Base-by-base conservation (phyloP, 2,888 invertebrate species). In the Oligia strigilis region DNA sequence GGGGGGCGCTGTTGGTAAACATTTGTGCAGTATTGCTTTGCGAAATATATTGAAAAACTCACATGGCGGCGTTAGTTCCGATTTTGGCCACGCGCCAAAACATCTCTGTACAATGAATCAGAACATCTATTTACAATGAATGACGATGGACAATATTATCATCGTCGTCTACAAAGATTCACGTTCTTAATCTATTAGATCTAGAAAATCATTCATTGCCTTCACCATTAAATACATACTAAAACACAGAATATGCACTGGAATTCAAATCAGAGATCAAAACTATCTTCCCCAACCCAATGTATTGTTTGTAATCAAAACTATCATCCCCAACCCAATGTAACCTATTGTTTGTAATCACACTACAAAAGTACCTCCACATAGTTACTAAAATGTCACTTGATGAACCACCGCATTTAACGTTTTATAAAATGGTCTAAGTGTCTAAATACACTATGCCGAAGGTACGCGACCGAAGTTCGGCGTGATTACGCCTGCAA, bases 61-160 rank as follows among this genome's bases (percentile, higher is more conserved):
- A n/a, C n/a, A 72, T 40, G 17, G 4, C n/a, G n/a, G n/a, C n/a
- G 17, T n/a, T n/a, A 40, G 17, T 40, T 17, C n/a, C 6, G 40
- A 60, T 11, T 17, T 58, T n/a, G 6, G 6, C n/a, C 55, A n/a
- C n/a, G 40, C 40, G 40, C 40, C 60, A 60, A 43, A 60, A 60
- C n/a, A n/a, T 60, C 40, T 60, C 14, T n/a, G 11, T 29, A 29
- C n/a, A 72, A 58, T 19, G 29, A 29, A 29, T 29, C 29, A 29
- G 29, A 29, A 29, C 40, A 69, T 17, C 62, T 77, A 77, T 78
- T 82, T 62, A 81, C 77, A 82, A 62, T 49, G 23, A 2, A 52
- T 60, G 9, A 60, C 17, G 52, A 29, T 23, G 4, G 5, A 60
- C 8, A 40, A 23, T 55, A 71, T 55, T 23, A 40, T 40, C 67